A percentile compares a stretch with the other conserved stretches of the same genome.
Conservation (phyloP, 2,113 vertebrate species). For the Nycticorax nycticorax region DNA sequence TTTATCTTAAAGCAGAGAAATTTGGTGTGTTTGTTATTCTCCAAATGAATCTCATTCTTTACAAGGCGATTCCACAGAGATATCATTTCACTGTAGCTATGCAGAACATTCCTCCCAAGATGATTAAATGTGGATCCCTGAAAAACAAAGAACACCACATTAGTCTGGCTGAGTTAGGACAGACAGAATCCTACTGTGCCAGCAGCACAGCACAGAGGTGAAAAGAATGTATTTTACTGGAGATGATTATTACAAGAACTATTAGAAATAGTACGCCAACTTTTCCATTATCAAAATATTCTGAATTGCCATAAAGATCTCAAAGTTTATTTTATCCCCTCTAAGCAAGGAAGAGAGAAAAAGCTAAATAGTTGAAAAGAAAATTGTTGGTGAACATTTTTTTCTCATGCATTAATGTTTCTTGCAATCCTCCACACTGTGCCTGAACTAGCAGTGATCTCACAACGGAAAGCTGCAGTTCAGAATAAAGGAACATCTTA, state of each 20-base stretch:
- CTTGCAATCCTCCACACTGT: not conserved
- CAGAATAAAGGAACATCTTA: not conserved
- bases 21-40: slow-evolving; percentile 71
- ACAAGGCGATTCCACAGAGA: slow-evolving; percentile 79
- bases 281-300: not conserved
- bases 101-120: slow-evolving; percentile 73
- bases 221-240: not conserved
- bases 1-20: slow-evolving; percentile 75
- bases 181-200: not conserved
- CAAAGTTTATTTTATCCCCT: not conserved
- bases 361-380: not conserved
- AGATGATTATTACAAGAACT: not conserved
- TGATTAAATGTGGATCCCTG: slow-evolving; percentile 75
- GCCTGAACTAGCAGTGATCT: not conserved
- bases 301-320: not conserved
- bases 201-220: not conserved
- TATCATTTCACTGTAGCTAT: slow-evolving; percentile 74
- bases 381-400: not conserved
- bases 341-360: not conserved
- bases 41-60: slow-evolving; percentile 74
- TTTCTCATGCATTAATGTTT: not conserved
- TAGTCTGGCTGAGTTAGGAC: not conserved
- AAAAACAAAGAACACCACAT: not conserved
- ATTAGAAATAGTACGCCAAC: not conserved
- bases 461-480: not conserved